These are phyloP conservation scores for Sebastes baramenuke DNA, from an alignment of 2,797 vertebrate genomes.

Conservation along the genomic window DNA sequence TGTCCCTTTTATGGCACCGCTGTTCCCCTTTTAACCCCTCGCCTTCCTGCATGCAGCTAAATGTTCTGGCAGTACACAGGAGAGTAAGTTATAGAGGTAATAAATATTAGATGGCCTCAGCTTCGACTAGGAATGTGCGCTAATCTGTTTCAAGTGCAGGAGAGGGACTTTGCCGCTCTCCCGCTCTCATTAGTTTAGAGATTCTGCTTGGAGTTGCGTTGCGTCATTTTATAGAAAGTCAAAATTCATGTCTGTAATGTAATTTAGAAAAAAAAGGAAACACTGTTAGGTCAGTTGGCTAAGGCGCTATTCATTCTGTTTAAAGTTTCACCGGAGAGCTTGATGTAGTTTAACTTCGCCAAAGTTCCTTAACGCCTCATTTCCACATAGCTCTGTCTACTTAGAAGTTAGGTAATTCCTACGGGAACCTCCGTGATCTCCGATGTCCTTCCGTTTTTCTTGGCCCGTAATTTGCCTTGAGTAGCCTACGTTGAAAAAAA, in stretches of 20 bases:
- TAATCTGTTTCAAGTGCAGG: constrained; percentile 70
- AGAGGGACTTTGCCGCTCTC: constrained; percentile 30
- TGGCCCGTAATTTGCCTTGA: too few species aligned
- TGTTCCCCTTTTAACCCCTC: constrained; percentile 77
- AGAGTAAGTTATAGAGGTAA: constrained; percentile 74
- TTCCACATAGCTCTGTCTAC: too few species aligned
- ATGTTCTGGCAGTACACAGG: constrained; percentile 66
- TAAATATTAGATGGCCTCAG: constrained; percentile 76
- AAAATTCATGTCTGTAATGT: neutral
- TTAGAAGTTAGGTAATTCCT: too few species aligned
- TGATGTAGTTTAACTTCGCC: neutral
- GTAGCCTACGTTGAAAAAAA: too few species aligned
- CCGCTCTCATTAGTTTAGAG: constrained; percentile 24
- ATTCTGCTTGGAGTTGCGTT: constrained; percentile 8
- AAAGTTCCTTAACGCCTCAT: neutral
- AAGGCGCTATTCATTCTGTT: neutral
- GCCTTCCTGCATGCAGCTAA: constrained; percentile 65
- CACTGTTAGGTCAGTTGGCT: neutral
- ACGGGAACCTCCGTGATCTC: too few species aligned
- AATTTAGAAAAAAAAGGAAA: neutral
- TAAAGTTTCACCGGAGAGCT: neutral
- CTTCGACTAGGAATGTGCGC: constrained; percentile 57
- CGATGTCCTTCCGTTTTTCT: too few species aligned
- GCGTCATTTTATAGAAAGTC: neutral
- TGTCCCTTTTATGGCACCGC: constrained; percentile 74